Percentiles rank a stretch among this genome's conserved stretches.
Evolutionary conservation across 2,888 invertebrate species (phyloP).

Genomic region (Zygogramma bicolorata): DNA sequence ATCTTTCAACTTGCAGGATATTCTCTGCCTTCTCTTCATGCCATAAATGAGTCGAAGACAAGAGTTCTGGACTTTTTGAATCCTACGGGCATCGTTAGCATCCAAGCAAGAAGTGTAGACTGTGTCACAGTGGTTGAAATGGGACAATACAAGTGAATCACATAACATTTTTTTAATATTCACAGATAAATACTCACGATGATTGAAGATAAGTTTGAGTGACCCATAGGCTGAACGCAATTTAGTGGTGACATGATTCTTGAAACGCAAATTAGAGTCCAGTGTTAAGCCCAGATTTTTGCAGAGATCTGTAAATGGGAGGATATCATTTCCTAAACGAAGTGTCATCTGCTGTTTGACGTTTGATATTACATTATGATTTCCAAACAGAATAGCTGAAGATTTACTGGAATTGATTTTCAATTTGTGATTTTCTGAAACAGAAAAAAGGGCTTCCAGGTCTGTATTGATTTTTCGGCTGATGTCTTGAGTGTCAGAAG

Average conservation of each 20-base stretch:
- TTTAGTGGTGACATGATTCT: background rate
- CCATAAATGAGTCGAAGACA: no score
- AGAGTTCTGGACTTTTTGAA: slow-evolving; percentile 8
- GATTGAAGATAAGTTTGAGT: background rate
- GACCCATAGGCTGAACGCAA: background rate
- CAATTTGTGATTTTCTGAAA: background rate
- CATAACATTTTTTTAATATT: background rate
- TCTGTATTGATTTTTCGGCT: slow-evolving; percentile 1
- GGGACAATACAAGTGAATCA: no score
- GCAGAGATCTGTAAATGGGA: no score
- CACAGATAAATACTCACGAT: background rate
- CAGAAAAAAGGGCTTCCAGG: background rate
- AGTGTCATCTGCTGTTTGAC: no score
- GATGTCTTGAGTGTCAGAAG: background rate
- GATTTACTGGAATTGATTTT: slow-evolving; percentile 1
- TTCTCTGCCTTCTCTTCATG: no score
- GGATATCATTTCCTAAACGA: no score
- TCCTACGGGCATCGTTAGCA: background rate
- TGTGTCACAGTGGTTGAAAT: no score
- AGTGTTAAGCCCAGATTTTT: no score
- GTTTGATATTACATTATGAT: no score
- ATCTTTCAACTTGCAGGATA: no score
- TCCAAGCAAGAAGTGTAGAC: background rate
- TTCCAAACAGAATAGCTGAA: no score
- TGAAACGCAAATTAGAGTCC: no score